These are phyloP conservation scores for Nannobrachium achirus DNA, from an alignment of 2,113 vertebrate species.

Conservation along the genomic window DNA sequence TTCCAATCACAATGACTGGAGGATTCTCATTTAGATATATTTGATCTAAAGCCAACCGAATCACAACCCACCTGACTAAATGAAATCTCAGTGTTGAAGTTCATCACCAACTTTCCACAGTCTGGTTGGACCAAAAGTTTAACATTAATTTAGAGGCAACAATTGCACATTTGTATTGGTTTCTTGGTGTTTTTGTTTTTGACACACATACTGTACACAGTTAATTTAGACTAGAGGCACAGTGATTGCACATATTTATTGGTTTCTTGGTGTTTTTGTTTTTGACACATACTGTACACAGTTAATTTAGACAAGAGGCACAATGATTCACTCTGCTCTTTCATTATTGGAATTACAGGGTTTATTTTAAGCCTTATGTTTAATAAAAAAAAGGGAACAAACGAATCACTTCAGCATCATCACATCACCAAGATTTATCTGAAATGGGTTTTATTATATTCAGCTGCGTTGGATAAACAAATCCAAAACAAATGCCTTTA, in stretches of 20 bases:
- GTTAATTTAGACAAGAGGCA: too few species aligned
- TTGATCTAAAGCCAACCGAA: conserved; percentile 33
- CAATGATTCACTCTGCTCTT: too few species aligned
- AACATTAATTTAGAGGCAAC: neutral
- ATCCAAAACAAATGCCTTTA: too few species aligned
- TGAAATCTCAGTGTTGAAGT: neutral
- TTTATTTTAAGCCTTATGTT: conserved; percentile 65
- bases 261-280: conserved; percentile 10
- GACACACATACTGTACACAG: too few species aligned
- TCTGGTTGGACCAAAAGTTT: conserved; percentile 4
- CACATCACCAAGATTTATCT: too few species aligned
- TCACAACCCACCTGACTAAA: neutral
- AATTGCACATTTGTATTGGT: neutral
- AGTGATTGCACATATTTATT: neutral
- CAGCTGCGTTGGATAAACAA: too few species aligned
- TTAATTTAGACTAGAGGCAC: neutral
- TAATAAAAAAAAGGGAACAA: neutral
- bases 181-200: conserved; percentile 17
- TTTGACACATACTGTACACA: neutral
- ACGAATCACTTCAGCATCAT: too few species aligned
- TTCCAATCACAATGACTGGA: conserved; percentile 23
- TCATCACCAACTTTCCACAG: conserved; percentile 9
- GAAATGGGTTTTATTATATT: too few species aligned
- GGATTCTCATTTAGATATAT: conserved; percentile 26
- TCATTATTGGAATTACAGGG: too few species aligned